phyloP scores from a whole-genome alignment of 2,797 vertebrate genomes.

The Anabas testudineus region DNA sequence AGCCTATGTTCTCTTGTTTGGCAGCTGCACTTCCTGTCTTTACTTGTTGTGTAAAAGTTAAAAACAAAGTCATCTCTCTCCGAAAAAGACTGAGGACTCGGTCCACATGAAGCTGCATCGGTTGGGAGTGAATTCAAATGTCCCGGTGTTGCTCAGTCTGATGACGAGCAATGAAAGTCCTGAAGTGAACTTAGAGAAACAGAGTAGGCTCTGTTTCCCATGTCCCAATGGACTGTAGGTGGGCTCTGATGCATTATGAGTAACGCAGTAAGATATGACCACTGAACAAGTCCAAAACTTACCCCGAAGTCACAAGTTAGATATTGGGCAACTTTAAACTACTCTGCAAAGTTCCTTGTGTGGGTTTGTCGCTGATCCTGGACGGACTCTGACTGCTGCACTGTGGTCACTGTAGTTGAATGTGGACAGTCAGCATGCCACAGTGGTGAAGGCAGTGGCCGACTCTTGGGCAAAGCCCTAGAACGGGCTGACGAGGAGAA shows the following conservation, averaged over 20 bases:
- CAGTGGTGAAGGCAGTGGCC: conserved; percentile 31
- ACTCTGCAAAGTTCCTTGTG: conserved; percentile 15
- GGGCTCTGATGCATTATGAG: conserved; percentile 58
- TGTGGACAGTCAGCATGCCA: conserved; percentile 35
- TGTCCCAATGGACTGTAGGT: background rate
- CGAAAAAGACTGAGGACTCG: conserved; percentile 9
- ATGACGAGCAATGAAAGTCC: conserved; percentile 17
- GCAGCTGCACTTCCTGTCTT: conserved; percentile 64
- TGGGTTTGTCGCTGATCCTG: conserved; percentile 16
- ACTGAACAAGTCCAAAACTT: conserved; percentile 23
- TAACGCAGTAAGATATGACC: conserved; percentile 26
- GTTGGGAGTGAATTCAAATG: conserved; percentile 40
- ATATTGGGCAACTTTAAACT: background rate
- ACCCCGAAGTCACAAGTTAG: conserved; percentile 21
- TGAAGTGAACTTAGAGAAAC: conserved; percentile 20
- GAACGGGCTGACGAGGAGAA: conserved; percentile 66
- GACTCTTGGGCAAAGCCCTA: conserved; percentile 74
- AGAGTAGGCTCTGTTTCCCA: conserved; percentile 3
- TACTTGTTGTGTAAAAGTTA: conserved; percentile 24
- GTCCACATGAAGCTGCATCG: conserved; percentile 58
- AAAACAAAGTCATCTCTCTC: conserved; percentile 15
- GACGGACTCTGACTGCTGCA: conserved; percentile 50
- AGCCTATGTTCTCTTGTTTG: conserved; percentile 56
- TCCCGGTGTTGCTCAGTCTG: conserved; percentile 35
- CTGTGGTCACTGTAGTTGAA: conserved; percentile 59